Evolutionary conservation across 2,888 invertebrate genomes (phyloP), one percentile per base, ranked within the genome.

Genomic region (Mesorhabditis sp.): DNA sequence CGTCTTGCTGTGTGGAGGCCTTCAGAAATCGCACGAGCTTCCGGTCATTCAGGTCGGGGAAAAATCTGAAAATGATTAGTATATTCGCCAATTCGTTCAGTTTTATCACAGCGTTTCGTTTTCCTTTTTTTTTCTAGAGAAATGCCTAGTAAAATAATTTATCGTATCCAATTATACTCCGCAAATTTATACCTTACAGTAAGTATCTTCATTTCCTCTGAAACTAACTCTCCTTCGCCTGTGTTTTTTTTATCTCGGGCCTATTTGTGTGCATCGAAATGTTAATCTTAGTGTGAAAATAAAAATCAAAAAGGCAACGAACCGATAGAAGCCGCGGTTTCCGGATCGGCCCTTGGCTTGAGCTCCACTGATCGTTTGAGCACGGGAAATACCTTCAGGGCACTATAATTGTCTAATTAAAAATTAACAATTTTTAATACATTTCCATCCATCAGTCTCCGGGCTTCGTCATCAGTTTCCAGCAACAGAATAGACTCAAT

Each of bases 401-500:
- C 78, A 75, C 75, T 75, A 43, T 70, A 75, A 64, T 44, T 3
- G n/a, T n/a, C 10, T 13, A 41, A 69, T 66, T 58, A 43, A 62
- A 67, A 28, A 13, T 62, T 42, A 58, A 67, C 28, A 74, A 43
- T 42, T 28, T 28, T 15, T 43, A 70, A 68, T 28, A 81, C 76
- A 50, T 74, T 64, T 62, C 74, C 72, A 50, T 75, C 71, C 80
- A 83, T 79, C 4, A 80, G 41, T 2, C 73, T 65, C 58, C 81
- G 74, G 4, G 82, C 82, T 5, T 79, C 75, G 4, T 73, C 67
- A 43, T 83, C 82, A 3, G 65, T 61, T 15, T 79, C 79, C 4
- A 83, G 44, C 41, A 83, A 66, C 44, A 82, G 45, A 28, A 76
- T 74, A 5, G 63, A 42, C 64, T 83, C 83, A n/a, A 80, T 75